Evolutionary conservation across 2,797 vertebrate species (phyloP).

Genomic region (Sebastolobus alascanus): DNA sequence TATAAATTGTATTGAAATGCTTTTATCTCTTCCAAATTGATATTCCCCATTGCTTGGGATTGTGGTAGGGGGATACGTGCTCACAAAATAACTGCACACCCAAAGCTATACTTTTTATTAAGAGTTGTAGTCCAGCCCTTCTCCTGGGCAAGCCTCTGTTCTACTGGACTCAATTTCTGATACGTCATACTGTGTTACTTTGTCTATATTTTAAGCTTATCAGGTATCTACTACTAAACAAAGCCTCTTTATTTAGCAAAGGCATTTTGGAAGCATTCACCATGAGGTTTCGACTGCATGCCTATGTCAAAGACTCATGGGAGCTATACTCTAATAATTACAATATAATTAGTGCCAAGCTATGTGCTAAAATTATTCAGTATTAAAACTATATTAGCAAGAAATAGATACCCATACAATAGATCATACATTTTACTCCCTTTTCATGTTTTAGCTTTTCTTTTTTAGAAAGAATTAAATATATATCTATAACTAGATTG

Average conservation of each 20-base stretch:
- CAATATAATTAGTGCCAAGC: background rate
- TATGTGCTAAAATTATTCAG: background rate
- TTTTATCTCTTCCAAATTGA: slow-evolving; percentile 51
- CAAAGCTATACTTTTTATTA: slow-evolving; percentile 19
- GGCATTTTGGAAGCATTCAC: background rate
- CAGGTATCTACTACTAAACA: background rate
- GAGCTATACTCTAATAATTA: background rate
- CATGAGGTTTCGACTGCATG: background rate
- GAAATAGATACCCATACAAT: background rate
- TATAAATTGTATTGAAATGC: slow-evolving; percentile 61
- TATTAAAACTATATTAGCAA: slow-evolving; percentile 1
- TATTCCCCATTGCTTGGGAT: slow-evolving; percentile 30
- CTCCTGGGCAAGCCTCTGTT: slow-evolving; percentile 5
- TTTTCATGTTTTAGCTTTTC: background rate
- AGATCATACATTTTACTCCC: background rate
- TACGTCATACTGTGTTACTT: slow-evolving; percentile 1
- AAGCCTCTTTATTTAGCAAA: background rate
- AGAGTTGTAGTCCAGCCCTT: background rate
- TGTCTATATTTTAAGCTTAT: slow-evolving; percentile 17
- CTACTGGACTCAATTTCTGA: slow-evolving; percentile 14
- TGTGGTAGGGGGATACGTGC: slow-evolving; percentile 8
- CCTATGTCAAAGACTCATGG: background rate
- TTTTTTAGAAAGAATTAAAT: background rate
- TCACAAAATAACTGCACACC: slow-evolving; percentile 34
- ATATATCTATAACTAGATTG: background rate